Percentiles rank a stretch among this genome's conserved stretches.
phyloP scores from a whole-genome alignment of 2,888 invertebrate genomes.

The Lasioglossum marginatum region DNA sequence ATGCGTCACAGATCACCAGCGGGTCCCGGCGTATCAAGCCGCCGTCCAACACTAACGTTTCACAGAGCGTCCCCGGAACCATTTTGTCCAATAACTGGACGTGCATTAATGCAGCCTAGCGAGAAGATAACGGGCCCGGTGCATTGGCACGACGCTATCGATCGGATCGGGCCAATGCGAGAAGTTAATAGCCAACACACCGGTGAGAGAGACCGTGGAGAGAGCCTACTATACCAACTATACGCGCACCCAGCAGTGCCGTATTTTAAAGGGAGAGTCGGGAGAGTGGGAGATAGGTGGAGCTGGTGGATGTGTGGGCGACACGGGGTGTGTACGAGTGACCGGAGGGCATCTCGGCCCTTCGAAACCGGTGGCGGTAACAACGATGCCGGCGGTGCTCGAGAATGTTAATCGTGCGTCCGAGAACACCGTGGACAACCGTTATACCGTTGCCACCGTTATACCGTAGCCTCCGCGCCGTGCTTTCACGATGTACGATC shows the following conservation, averaged over 20 bases:
- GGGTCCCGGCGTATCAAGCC: slow-evolving; percentile 46
- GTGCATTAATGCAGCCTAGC: slow-evolving; percentile 80
- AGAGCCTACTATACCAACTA: slow-evolving; percentile 39
- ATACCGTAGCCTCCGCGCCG: slow-evolving; percentile 22
- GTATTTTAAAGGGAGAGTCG: slow-evolving; percentile 66
- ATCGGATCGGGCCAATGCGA: slow-evolving; percentile 72
- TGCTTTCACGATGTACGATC: slow-evolving; percentile 56
- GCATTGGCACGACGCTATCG: slow-evolving; percentile 73
- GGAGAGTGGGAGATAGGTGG: no score
- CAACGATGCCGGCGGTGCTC: slow-evolving; percentile 16
- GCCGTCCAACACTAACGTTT: slow-evolving; percentile 34
- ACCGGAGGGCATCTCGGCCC: slow-evolving; percentile 49
- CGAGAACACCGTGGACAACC: slow-evolving; percentile 54
- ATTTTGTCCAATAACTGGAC: slow-evolving; percentile 80
- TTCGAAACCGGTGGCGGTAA: slow-evolving; percentile 11
- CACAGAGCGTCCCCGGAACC: slow-evolving; percentile 66
- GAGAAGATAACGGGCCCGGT: slow-evolving; percentile 79
- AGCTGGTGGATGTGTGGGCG: not conserved
- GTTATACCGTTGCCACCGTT: slow-evolving; percentile 27
- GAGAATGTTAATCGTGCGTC: slow-evolving; percentile 53
- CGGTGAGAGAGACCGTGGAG: slow-evolving; percentile 16
- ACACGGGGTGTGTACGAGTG: slow-evolving; percentile 24
- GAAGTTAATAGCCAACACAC: slow-evolving; percentile 73
- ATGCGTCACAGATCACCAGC: slow-evolving; percentile 51
- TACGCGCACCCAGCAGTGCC: slow-evolving; percentile 46